Conservation (phyloP, 2,888 invertebrate species). For the Acrocyrtus sp. region DNA sequence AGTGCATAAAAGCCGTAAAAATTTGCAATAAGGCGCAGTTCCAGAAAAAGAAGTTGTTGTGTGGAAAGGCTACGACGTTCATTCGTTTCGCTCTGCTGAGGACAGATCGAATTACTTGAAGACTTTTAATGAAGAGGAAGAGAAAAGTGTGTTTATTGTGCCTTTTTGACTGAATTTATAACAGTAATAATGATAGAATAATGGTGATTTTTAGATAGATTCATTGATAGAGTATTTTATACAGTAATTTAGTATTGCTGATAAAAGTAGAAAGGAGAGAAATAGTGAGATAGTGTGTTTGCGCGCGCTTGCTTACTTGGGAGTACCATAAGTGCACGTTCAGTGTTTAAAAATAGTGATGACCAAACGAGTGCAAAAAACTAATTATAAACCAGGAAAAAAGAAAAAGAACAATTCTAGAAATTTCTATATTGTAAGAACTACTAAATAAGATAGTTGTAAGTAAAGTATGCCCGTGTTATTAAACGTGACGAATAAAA, state of each 20-base stretch:
- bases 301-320: neutral
- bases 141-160: neutral
- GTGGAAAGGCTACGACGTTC: neutral
- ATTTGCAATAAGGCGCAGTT: neutral
- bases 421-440: slow-evolving; percentile 1
- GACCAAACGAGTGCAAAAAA: slow-evolving; percentile 6
- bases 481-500: slow-evolving; percentile 7
- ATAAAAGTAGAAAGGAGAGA: neutral
- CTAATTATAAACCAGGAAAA: neutral
- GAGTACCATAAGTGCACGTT: too few species aligned
- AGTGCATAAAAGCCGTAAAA: neutral
- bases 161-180: slow-evolving; percentile 3
- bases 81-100: neutral
- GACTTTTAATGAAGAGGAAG: neutral
- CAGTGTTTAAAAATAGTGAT: neutral
- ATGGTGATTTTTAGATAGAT: neutral
- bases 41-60: neutral
- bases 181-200: slow-evolving; percentile 3
- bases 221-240: neutral
- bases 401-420: neutral
- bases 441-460: neutral
- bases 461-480: slow-evolving; percentile 7
- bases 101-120: neutral
- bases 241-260: neutral
- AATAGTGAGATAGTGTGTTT: neutral